Percentiles rank a stretch among this genome's conserved stretches.
These are phyloP conservation scores for Pycnonotus jocosus DNA, from an alignment of 2,113 vertebrate genomes.

Conservation along the genomic window DNA sequence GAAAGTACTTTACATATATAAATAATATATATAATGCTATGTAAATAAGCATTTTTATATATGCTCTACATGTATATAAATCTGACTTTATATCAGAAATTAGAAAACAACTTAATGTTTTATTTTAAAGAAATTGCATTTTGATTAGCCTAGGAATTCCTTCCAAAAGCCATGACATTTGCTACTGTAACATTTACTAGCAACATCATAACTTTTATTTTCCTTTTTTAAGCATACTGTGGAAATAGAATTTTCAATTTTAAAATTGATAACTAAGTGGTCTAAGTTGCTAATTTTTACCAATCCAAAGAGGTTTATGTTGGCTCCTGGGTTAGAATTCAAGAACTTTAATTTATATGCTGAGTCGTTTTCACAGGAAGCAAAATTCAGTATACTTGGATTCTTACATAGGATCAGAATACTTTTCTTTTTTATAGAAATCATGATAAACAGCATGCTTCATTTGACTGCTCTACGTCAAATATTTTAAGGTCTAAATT, in stretches of 20 bases:
- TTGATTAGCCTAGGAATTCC: background rate
- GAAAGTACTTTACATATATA: background rate
- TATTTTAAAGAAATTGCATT: background rate
- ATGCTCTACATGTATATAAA: background rate
- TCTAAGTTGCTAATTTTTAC: background rate
- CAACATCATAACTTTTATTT: background rate
- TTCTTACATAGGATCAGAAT: background rate
- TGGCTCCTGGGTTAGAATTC: background rate
- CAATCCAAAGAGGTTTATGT: background rate
- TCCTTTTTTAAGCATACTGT: background rate
- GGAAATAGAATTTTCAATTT: background rate
- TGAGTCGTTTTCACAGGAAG: background rate
- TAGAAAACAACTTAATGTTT: background rate
- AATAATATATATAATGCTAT: background rate
- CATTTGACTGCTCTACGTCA: background rate
- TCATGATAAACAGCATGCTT: background rate
- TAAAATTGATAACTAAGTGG: background rate
- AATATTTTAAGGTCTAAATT: background rate
- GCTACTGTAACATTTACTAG: background rate
- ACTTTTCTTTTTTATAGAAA: background rate
- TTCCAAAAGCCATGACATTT: background rate
- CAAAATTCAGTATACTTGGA: background rate
- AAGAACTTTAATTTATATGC: background rate
- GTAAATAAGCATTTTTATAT: background rate
- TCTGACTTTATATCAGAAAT: background rate